These are phyloP conservation scores for Itoplectis maculator DNA, from an alignment of 2,888 invertebrate species.

Conservation along the genomic window DNA sequence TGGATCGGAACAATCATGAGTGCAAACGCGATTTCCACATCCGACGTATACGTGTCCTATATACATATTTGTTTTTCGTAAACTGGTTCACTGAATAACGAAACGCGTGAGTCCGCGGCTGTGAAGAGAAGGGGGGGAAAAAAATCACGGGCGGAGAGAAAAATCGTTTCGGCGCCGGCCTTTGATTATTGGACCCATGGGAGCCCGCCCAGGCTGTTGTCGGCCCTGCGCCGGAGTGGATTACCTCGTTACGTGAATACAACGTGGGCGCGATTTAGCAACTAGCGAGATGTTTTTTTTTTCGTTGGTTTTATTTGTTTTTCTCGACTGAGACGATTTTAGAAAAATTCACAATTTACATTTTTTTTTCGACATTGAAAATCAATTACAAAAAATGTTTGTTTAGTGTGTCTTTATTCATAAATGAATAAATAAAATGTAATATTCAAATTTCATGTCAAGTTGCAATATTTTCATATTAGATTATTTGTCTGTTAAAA, in stretches of 20 bases:
- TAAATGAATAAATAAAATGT: too few relatives aligned
- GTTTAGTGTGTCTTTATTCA: too few relatives aligned
- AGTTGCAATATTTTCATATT: too few relatives aligned
- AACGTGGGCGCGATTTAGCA: slow-evolving; percentile 7
- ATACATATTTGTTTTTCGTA: background rate
- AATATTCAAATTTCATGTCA: too few relatives aligned
- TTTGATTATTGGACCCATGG: slow-evolving; percentile 31
- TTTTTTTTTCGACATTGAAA: background rate
- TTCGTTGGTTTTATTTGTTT: slow-evolving; percentile 9
- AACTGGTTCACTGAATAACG: slow-evolving; percentile 52
- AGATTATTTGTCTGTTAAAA: too few relatives aligned
- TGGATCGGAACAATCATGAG: slow-evolving; percentile 46
- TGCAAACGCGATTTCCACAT: slow-evolving; percentile 34
- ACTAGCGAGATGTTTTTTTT: background rate
- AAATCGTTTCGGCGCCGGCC: slow-evolving; percentile 9
- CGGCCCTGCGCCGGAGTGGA: background rate
- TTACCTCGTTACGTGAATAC: slow-evolving; percentile 8
- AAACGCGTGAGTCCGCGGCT: slow-evolving; percentile 18
- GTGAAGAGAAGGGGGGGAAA: slow-evolving; percentile 17
- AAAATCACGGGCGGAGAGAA: background rate
- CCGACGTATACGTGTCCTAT: background rate
- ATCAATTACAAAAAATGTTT: background rate
- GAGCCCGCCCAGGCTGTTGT: background rate
- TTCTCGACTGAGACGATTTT: background rate
- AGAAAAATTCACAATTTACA: background rate